These are phyloP conservation scores for Chelon labrosus DNA, from an alignment of 2,797 vertebrate genomes.

Conservation along the genomic window DNA sequence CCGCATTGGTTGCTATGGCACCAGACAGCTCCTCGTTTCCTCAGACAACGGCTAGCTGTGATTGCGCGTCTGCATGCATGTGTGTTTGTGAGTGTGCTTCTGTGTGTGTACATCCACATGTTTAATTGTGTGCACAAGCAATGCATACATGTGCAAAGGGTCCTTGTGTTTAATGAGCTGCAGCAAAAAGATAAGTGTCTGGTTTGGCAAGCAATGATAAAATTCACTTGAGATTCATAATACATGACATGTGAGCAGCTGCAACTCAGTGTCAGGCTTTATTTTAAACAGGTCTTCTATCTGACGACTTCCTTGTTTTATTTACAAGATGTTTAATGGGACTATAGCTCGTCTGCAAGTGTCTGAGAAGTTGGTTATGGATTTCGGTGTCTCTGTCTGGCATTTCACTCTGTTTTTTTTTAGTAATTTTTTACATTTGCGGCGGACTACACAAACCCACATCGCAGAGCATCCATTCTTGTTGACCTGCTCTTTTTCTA, in stretches of 20 bases:
- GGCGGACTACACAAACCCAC: conserved; percentile 28
- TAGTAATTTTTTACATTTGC: neutral
- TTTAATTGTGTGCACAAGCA: conserved; percentile 41
- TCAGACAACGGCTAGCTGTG: conserved; percentile 89
- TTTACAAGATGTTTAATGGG: conserved; percentile 35
- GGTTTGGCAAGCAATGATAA: conserved; percentile 43
- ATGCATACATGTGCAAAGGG: conserved; percentile 34
- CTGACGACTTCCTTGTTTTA: conserved; percentile 45
- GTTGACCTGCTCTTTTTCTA: conserved; percentile 39
- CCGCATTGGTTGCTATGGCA: conserved; percentile 94
- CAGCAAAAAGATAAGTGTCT: conserved; percentile 51
- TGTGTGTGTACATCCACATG: conserved; percentile 48
- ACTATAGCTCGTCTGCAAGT: conserved; percentile 24
- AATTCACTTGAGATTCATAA: conserved; percentile 40
- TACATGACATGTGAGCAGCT: conserved; percentile 28
- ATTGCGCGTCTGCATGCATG: conserved; percentile 71
- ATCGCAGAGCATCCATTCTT: conserved; percentile 18
- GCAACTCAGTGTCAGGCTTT: conserved; percentile 19
- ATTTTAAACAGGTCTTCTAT: conserved; percentile 29
- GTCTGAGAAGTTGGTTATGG: neutral
- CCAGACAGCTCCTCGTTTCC: conserved; percentile 92
- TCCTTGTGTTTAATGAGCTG: conserved; percentile 42
- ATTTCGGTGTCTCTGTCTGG: conserved; percentile 4
- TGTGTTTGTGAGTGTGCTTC: conserved; percentile 46
- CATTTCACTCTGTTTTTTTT: conserved; percentile 5